Base-by-base conservation (phyloP, 2,113 vertebrate genomes). In the Upupa epops region DNA sequence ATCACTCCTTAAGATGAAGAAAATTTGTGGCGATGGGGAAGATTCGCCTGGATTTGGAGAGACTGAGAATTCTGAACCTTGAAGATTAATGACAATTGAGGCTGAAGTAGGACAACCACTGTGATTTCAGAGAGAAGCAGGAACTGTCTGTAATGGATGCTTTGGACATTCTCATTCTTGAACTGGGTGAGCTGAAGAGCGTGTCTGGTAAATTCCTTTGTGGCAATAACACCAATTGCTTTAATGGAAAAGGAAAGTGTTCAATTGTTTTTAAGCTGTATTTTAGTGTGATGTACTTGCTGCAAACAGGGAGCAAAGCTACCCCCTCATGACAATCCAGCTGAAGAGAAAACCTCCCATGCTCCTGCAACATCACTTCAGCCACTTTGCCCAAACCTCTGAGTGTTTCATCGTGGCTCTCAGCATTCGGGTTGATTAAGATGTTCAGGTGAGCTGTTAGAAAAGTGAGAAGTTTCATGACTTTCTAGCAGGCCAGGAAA, bases 371-470 rank as follows among this genome's bases (percentile, higher is more conserved):
- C 34, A 18, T 20, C 25, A 9, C 40, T 66, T 24, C 3, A 18
- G 11, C 17, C 18, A 2, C 8, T 64, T 22, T 61, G 21, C 29
- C 26, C 49, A 56, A 40, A 28, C 18, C 11, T 22, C 5, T 3
- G 26, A 13, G 9, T 32, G 28, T 40, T 49, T 34, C 16, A 4
- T 14, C 1, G 1, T 1, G 1, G 21, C 42, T 71, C 48, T 19
- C 56, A 61, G 48, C 37, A 7, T 69, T 32, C 42, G 11, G 59
- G 18, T 9, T 13, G 82, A 17, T 54, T 29, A 42, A 48, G 59
- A 8, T 4, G 0, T 48, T 54, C 61, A 22, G 82, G 71, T 49
- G 79, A 64, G 37, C 54, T 17, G 13, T 3, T 9, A 3, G 58
- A 19, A 37, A 34, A 25, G 13, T 7, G 26, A 56, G 40, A 17